Percentiles rank a stretch among this genome's conserved stretches.
These are phyloP conservation scores for Tupaia chinensis DNA, from an alignment of 2,113 vertebrate species.

Conservation along the genomic window DNA sequence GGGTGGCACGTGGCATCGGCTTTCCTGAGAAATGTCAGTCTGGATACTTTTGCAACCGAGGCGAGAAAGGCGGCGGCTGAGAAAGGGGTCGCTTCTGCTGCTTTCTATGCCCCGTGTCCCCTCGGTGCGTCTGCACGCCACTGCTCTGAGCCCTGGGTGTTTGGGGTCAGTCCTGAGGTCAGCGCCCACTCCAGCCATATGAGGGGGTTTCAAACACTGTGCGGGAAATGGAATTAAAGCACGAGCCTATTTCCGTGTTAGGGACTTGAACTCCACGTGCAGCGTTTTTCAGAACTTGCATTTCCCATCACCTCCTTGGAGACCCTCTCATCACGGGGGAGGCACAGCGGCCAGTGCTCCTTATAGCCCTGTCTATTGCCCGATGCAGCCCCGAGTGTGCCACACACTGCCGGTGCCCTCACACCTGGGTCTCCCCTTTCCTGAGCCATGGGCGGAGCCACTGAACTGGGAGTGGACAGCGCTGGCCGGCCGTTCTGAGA, in stretches of 20 bases:
- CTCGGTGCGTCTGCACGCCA: rapidly evolving
- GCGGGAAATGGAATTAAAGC: too few relatives aligned
- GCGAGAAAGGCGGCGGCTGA: neutral
- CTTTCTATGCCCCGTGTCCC: rapidly evolving
- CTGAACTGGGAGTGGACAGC: rapidly evolving
- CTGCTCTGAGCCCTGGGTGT: rapidly evolving
- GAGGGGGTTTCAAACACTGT: too few relatives aligned
- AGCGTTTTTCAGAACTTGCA: too few relatives aligned
- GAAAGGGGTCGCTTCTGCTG: rapidly evolving
- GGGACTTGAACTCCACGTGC: too few relatives aligned
- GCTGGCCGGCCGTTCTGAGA: too few relatives aligned
- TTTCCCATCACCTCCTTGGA: too few relatives aligned
- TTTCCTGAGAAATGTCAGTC: neutral
- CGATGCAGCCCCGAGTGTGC: too few relatives aligned
- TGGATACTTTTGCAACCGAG: neutral
- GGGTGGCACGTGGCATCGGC: neutral
- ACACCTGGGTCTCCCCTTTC: neutral
- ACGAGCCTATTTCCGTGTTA: too few relatives aligned
- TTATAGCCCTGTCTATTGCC: too few relatives aligned
- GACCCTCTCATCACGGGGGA: too few relatives aligned
- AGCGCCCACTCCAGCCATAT: rapidly evolving
- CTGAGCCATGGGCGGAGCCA: neutral
- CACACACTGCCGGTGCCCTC: rapidly evolving
- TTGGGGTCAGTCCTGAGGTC: neutral
- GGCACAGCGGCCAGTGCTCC: neutral